Evolutionary conservation across 2,113 vertebrate genomes (phyloP).

Genomic region (Vicugna pacos): DNA sequence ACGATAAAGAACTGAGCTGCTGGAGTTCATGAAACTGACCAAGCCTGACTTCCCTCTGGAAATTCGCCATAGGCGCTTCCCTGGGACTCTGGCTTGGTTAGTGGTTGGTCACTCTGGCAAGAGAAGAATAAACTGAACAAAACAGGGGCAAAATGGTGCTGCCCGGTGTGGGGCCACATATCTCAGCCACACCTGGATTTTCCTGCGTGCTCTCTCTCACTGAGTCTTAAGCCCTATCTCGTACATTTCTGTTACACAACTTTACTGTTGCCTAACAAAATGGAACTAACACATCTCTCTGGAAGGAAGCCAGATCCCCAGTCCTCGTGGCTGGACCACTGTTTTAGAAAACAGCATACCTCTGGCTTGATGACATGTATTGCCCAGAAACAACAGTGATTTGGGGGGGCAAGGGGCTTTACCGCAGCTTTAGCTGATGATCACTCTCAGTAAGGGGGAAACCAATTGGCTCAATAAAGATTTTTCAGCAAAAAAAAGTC

Average conservation of each 20-base stretch:
- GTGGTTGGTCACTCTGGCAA: background rate
- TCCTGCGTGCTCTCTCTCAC: background rate
- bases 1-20: background rate
- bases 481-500: background rate
- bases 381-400: background rate
- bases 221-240: too few species aligned
- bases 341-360: background rate
- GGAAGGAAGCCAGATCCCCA: background rate
- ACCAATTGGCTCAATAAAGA: background rate
- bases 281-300: background rate
- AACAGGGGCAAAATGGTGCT: fast-evolving
- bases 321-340: background rate
- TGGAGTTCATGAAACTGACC: too few species aligned
- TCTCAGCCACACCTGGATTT: fast-evolving
- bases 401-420: background rate
- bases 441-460: background rate
- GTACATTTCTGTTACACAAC: background rate
- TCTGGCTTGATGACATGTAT: fast-evolving
- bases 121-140: background rate
- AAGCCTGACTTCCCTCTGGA: background rate
- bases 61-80: background rate
- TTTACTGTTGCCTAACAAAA: background rate
- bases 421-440: background rate
- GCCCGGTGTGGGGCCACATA: fast-evolving
- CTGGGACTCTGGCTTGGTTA: background rate